phyloP scores from a whole-genome alignment of 2,797 vertebrate genomes.

The Lagodon rhomboides region DNA sequence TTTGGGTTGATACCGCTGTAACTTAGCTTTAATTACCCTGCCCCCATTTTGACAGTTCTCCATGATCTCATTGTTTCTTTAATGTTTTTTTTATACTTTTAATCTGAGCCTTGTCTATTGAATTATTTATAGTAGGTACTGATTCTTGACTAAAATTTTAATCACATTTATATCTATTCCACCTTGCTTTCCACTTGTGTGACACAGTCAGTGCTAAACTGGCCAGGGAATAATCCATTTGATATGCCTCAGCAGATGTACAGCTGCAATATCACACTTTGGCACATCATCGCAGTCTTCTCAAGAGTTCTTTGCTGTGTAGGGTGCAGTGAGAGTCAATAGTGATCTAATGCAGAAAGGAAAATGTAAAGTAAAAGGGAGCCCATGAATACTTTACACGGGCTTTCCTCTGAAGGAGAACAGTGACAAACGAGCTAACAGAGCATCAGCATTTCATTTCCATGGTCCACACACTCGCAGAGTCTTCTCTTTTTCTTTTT shows the following conservation, averaged over 20 bases:
- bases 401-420: conserved; percentile 24
- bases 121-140: conserved; percentile 50
- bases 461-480: conserved; percentile 8
- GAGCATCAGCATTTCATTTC: conserved; percentile 38
- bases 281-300: conserved; percentile 6
- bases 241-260: conserved; percentile 15
- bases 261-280: conserved; percentile 32
- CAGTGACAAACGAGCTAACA: conserved; percentile 51
- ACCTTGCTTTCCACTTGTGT: conserved; percentile 15
- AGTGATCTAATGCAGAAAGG: conserved; percentile 41
- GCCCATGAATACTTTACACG: conserved; percentile 50
- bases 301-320: conserved; percentile 5
- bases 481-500: conserved; percentile 13
- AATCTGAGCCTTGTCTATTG: conserved; percentile 49
- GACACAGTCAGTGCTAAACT: conserved; percentile 22
- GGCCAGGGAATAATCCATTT: not conserved
- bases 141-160: conserved; percentile 58
- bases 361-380: conserved; percentile 42
- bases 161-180: conserved; percentile 36
- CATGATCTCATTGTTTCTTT: not conserved
- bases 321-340: conserved; percentile 23
- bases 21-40: too few species aligned
- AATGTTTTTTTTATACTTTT: conserved; percentile 51
- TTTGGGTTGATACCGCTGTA: not conserved
- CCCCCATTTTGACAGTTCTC: not conserved